Evolutionary conservation across 2,888 invertebrate genomes (phyloP).

Genomic region (Gastracanthus pulcherrimus): DNA sequence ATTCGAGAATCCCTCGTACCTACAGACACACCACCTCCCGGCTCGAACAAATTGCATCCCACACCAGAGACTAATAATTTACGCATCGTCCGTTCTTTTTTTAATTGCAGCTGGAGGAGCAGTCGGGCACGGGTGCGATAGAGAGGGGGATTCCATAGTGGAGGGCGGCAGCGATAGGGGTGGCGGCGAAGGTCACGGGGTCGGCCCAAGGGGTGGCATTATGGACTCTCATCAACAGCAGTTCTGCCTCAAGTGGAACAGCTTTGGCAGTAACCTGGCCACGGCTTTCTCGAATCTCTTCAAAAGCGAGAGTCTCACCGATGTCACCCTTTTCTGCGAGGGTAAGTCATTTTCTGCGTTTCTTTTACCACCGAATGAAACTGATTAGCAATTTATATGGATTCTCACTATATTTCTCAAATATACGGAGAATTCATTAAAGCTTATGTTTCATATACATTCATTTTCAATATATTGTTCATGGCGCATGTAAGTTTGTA

Average conservation of each 20-base stretch:
- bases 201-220: conserved; percentile 77
- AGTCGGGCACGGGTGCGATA: conserved; percentile 74
- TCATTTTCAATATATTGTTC: too few relatives aligned
- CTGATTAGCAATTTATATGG: too few relatives aligned
- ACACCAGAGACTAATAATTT: too few relatives aligned
- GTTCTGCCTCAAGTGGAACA: conserved; percentile 97
- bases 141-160: conserved; percentile 70
- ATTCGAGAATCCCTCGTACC: not conserved
- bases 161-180: conserved; percentile 73
- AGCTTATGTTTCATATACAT: too few relatives aligned
- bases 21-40: not conserved
- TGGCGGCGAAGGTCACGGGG: conserved; percentile 71
- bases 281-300: conserved; percentile 95
- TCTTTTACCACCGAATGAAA: not conserved
- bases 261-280: conserved; percentile 95
- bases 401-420: too few relatives aligned
- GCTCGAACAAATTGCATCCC: not conserved
- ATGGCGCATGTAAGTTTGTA: too few relatives aligned
- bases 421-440: too few relatives aligned
- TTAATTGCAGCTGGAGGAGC: conserved; percentile 71
- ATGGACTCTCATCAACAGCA: conserved; percentile 95
- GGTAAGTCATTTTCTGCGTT: conserved; percentile 81
- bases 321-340: conserved; percentile 95
- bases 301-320: conserved; percentile 94
- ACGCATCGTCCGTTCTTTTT: not conserved